Percentiles rank a stretch among this genome's conserved stretches.
Conservation (phyloP, 2,797 vertebrate genomes). For the Hydrophis major region DNA sequence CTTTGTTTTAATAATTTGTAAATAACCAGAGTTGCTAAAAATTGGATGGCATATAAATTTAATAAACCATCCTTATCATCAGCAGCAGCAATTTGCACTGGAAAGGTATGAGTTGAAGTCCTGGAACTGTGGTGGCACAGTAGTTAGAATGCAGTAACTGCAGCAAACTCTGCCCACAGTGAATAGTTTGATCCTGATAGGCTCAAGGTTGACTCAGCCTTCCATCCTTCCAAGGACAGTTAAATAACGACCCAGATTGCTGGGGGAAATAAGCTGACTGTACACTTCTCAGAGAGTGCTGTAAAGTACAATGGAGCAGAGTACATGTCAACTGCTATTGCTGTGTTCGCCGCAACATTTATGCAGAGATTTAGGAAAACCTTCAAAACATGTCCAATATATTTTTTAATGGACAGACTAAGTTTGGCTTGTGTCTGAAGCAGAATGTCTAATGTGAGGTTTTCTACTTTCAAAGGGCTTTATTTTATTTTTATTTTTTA, state of each 20-base stretch:
- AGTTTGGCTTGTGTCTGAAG: not conserved
- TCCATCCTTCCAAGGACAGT: not conserved
- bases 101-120: not conserved
- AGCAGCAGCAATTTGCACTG: not conserved
- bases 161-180: not conserved
- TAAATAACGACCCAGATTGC: not conserved
- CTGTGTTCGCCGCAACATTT: not conserved
- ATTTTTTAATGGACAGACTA: not conserved
- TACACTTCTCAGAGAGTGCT: not conserved
- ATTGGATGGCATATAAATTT: not conserved
- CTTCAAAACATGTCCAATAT: not conserved
- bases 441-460: not conserved
- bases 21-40: not conserved
- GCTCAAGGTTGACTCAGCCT: not conserved
- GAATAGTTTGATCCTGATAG: not conserved
- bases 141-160: not conserved
- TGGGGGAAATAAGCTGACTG: not conserved
- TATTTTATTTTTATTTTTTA: not conserved
- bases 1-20: not conserved
- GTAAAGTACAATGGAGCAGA: not conserved
- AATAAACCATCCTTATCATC: not conserved
- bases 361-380: not conserved
- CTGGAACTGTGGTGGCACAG: not conserved
- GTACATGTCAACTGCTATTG: not conserved
- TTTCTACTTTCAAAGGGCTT: not conserved